Evolutionary conservation across 1,140 invertebrate genomes (phyloP).

Genomic region (Danaus plexippus): DNA sequence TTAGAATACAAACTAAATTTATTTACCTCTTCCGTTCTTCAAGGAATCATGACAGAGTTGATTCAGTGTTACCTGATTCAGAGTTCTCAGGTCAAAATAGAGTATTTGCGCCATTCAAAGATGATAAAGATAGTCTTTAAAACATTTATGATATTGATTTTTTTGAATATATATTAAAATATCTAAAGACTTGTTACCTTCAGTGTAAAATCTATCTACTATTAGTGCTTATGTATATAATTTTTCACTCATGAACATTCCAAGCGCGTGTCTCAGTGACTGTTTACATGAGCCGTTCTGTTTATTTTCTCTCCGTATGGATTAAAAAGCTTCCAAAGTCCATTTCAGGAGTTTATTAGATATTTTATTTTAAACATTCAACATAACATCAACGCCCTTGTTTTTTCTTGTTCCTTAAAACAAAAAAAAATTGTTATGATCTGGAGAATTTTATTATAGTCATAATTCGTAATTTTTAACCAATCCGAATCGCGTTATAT

Average conservation of each 20-base stretch:
- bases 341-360: constrained; percentile 47
- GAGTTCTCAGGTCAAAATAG: too few species aligned
- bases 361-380: constrained; percentile 44
- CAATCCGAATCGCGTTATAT: neutral
- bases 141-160: too few species aligned
- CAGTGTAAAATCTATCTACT: constrained; percentile 10
- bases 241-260: too few species aligned
- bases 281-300: constrained; percentile 54
- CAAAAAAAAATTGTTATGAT: too few species aligned
- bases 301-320: constrained; percentile 62
- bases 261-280: constrained; percentile 23
- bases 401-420: too few species aligned
- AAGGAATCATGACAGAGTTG: too few species aligned
- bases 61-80: too few species aligned
- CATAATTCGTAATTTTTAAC: constrained; percentile 9
- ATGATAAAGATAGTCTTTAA: too few species aligned
- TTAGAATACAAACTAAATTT: constrained; percentile 5
- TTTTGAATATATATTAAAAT: constrained; percentile 7
- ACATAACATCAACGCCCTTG: too few species aligned
- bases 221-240: too few species aligned
- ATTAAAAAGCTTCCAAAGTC: constrained; percentile 61
- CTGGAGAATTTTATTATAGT: neutral
- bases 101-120: too few species aligned
- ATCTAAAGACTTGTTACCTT: constrained; percentile 4
- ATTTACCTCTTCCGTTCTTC: neutral